These are phyloP conservation scores for Eriosoma lanigerum DNA, from an alignment of 1,140 invertebrate species.

Conservation along the genomic window DNA sequence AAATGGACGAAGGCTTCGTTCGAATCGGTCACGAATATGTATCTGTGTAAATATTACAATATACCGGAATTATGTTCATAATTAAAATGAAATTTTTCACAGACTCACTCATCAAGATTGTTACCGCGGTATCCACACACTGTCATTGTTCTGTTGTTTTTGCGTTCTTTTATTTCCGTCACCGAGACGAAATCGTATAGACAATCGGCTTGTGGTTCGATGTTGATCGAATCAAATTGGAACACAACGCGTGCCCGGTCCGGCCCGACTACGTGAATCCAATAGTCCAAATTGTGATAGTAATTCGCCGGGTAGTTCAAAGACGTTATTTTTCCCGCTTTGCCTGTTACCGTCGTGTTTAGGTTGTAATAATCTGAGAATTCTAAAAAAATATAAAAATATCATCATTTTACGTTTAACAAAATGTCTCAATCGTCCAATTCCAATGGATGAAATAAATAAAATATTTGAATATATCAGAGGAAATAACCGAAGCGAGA, in stretches of 20 bases:
- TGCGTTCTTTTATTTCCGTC: constrained; percentile 58
- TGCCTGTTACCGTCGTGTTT: constrained; percentile 62
- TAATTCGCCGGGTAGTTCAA: constrained; percentile 69
- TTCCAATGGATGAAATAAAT: too few species aligned
- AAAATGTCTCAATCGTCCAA: too few species aligned
- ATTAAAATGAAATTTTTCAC: not conserved
- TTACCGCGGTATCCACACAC: constrained; percentile 38
- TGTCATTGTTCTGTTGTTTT: constrained; percentile 30
- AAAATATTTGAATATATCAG: too few species aligned
- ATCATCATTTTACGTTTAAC: too few species aligned
- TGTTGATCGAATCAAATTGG: constrained; percentile 67
- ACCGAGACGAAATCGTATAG: constrained; percentile 70
- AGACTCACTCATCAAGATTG: constrained; percentile 28
- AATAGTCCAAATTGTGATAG: constrained; percentile 69
- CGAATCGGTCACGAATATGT: constrained; percentile 65
- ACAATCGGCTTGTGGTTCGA: constrained; percentile 74
- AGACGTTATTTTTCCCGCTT: constrained; percentile 63
- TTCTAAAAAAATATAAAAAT: not conserved
- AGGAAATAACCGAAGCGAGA: too few species aligned
- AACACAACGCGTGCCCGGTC: constrained; percentile 66
- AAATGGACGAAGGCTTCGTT: constrained; percentile 67
- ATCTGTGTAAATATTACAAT: constrained; percentile 56
- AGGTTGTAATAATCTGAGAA: constrained; percentile 53
- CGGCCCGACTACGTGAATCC: constrained; percentile 65
- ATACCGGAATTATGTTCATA: too few species aligned